phyloP scores from a whole-genome alignment of 1,140 invertebrate genomes.

The Pseudomyrmex gracilis region DNA sequence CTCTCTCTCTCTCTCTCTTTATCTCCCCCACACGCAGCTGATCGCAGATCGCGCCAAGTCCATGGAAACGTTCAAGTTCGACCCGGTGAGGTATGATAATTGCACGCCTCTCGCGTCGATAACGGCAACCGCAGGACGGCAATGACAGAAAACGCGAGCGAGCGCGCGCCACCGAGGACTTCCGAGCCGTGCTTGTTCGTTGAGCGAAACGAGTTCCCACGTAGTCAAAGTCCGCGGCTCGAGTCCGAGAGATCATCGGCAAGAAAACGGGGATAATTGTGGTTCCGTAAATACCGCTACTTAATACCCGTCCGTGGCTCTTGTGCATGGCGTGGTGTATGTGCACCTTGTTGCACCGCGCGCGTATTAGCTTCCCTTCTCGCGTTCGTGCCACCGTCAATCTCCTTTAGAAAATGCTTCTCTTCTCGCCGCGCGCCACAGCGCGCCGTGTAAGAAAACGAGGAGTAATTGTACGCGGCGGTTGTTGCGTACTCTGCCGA shows the following conservation, averaged over 20 bases:
- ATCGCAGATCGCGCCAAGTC: neutral
- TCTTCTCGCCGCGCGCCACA: slow-evolving; percentile 47
- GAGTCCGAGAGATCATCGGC: slow-evolving; percentile 69
- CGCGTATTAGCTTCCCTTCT: slow-evolving; percentile 59
- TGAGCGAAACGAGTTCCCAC: slow-evolving; percentile 64
- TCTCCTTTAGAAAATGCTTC: slow-evolving; percentile 68
- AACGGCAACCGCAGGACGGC: slow-evolving; percentile 17
- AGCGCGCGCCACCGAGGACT: slow-evolving; percentile 3
- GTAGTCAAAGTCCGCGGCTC: slow-evolving; percentile 57
- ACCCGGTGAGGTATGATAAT: slow-evolving; percentile 37
- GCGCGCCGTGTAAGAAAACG: slow-evolving; percentile 58
- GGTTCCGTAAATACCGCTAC: slow-evolving; percentile 75
- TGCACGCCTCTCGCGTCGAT: slow-evolving; percentile 11
- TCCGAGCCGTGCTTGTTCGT: neutral
- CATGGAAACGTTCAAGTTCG: neutral
- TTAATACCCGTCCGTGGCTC: slow-evolving; percentile 73
- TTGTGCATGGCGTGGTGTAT: slow-evolving; percentile 53
- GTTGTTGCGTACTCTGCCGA: slow-evolving; percentile 58
- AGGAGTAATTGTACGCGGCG: slow-evolving; percentile 71
- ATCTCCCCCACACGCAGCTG: slow-evolving; percentile 11
- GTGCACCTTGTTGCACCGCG: slow-evolving; percentile 49
- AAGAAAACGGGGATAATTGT: slow-evolving; percentile 77
- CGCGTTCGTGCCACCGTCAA: slow-evolving; percentile 67
- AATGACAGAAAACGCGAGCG: slow-evolving; percentile 42
- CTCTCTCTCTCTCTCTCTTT: neutral